Evolutionary conservation across 2,113 vertebrate genomes (phyloP), one percentile per base, ranked within the genome.

Genomic region (Oreochromis aureus): DNA sequence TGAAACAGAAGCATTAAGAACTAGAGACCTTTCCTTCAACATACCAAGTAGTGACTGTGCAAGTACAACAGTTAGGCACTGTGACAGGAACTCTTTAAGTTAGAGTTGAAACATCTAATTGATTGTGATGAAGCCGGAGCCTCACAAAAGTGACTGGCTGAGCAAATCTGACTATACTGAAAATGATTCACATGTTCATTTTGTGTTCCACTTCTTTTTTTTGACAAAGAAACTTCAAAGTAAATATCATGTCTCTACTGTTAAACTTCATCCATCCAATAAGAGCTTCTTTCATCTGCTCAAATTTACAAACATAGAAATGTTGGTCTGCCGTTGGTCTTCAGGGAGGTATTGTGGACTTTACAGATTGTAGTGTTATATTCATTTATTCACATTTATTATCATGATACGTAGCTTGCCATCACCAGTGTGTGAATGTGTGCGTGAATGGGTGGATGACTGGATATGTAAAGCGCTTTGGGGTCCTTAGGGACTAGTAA

Each of bases 111-210:
- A 3, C 2, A 63, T 63, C 3, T n/a, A 63, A 63, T 63, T 36
- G 59, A 63, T 63, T 7, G 3, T 36, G 59, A 0, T 3, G 32
- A 63, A 63, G 59, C 32, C 2, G 4, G 32, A 63, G 19, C 10
- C 34, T 69, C n/a, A 41, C 36, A 15, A 41, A 41, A 22, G 2
- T 2, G 34, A 8, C 63, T 0, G 1, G 7, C 2, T 69, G 63
- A 69, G 63, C 0, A 3, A 41, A 69, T 1, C n/a, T 9, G 63
- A 69, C 19, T 15, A 4, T 69, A 69, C 44, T 46, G 44, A 46
- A 46, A 46, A 46, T 6, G 13, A 46, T 39, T 39, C 61, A 39
- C 34, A 36, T 39, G 34, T 69, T 69, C 39, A 69, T 69, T 22
- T 69, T 39, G 19, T 39, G 36, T 69, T 69, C 9, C 34, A 34